Evolutionary conservation across 1,140 invertebrate species (phyloP).

Genomic region (Euura saliciscinereae): DNA sequence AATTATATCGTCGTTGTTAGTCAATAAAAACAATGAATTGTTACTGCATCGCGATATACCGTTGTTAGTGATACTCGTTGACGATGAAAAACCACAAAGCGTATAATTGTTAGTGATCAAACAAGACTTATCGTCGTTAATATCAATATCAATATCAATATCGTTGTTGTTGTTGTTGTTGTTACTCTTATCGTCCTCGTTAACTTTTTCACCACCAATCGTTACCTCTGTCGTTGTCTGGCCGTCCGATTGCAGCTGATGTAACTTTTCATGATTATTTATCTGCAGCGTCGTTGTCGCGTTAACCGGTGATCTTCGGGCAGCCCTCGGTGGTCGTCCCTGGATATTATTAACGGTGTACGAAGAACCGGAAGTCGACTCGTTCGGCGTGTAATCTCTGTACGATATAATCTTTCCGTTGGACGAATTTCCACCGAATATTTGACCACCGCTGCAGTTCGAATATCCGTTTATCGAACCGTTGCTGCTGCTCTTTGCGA

Average conservation of each 20-base stretch:
- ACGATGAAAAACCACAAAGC: too few relatives aligned
- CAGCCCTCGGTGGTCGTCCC: not conserved
- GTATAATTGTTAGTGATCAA: too few relatives aligned
- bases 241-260: constrained; percentile 27
- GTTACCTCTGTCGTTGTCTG: constrained; percentile 46
- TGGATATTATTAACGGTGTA: not conserved
- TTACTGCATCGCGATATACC: too few relatives aligned
- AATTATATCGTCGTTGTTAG: too few relatives aligned
- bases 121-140: constrained; percentile 21
- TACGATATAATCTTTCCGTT: not conserved
- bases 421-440: constrained; percentile 9
- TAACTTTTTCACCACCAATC: not conserved
- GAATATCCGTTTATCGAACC: constrained; percentile 10
- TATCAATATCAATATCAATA: constrained; percentile 31
- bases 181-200: not conserved
- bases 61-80: too few relatives aligned
- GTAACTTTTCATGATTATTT: not conserved
- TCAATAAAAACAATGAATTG: too few relatives aligned
- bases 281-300: not conserved
- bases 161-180: constrained; percentile 24
- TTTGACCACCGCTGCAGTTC: not conserved
- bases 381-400: too few relatives aligned
- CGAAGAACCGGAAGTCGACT: constrained; percentile 15
- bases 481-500: not conserved
- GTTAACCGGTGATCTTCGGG: not conserved